These are phyloP conservation scores for Sisor rabdophorus DNA, from an alignment of 2,113 vertebrate genomes.

Conservation along the genomic window DNA sequence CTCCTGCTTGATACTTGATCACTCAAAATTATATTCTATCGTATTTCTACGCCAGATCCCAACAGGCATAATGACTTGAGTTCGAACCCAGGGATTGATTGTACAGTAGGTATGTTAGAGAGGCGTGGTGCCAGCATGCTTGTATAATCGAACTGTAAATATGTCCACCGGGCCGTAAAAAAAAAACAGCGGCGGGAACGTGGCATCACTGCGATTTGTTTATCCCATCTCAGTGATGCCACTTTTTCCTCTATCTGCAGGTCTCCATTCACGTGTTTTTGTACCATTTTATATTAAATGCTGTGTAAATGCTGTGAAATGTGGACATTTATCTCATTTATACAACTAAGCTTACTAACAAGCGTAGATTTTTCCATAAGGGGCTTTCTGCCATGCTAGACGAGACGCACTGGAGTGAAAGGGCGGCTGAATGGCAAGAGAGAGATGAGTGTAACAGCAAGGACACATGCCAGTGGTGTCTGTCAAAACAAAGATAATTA, in stretches of 20 bases:
- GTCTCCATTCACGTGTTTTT: too few species aligned
- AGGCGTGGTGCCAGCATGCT: constrained; percentile 53
- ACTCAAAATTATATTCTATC: constrained; percentile 38
- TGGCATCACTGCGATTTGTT: constrained; percentile 36
- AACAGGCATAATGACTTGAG: constrained; percentile 40
- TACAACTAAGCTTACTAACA: too few species aligned
- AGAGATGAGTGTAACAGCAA: constrained; percentile 33
- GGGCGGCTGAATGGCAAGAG: constrained; percentile 4
- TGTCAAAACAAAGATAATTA: constrained; percentile 2
- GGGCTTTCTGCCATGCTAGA: background rate
- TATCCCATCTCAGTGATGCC: background rate
- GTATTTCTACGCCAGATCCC: constrained; percentile 27
- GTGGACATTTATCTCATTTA: too few species aligned
- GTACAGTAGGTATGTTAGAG: constrained; percentile 32
- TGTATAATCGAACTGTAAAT: constrained; percentile 33
- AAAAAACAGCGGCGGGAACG: constrained; percentile 46
- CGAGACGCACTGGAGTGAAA: constrained; percentile 15
- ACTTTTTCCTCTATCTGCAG: background rate
- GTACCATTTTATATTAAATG: too few species aligned
- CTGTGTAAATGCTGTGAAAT: too few species aligned
- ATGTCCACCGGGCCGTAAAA: constrained; percentile 42
- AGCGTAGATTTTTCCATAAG: background rate
- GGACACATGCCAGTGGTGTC: constrained; percentile 32
- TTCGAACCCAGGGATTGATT: constrained; percentile 43
- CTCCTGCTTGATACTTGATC: constrained; percentile 33